Percentiles rank a stretch among this genome's conserved stretches.
Evolutionary conservation across 1,140 invertebrate genomes (phyloP).

Genomic region (Goniozus legneri): DNA sequence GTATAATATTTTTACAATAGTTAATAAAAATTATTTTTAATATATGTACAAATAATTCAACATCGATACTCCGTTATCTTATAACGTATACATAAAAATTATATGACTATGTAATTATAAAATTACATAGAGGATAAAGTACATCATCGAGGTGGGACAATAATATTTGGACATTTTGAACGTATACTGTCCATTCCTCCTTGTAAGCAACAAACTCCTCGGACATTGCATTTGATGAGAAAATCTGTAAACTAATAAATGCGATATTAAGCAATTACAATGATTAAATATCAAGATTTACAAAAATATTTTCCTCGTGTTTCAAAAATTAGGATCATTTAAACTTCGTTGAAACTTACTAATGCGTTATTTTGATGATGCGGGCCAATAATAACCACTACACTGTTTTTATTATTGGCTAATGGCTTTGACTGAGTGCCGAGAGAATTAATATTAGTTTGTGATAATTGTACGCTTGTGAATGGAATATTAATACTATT

Average conservation of each 20-base stretch:
- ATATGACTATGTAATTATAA: no score
- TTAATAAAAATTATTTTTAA: constrained; percentile 2
- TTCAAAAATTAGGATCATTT: not conserved
- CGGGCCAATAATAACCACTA: constrained; percentile 76
- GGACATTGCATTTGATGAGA: constrained; percentile 63
- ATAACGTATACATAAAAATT: no score
- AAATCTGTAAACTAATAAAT: constrained; percentile 65
- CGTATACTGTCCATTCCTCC: constrained; percentile 67
- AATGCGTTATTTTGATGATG: constrained; percentile 71
- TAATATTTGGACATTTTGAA: constrained; percentile 61
- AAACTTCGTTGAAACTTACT: constrained; percentile 57
- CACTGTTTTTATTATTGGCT: constrained; percentile 60
- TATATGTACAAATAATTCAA: constrained; percentile 5
- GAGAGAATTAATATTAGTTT: constrained; percentile 60
- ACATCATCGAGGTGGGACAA: constrained; percentile 39
- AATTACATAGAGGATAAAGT: no score
- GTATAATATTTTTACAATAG: no score
- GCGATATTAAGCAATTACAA: constrained; percentile 1
- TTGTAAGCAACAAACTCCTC: constrained; percentile 69
- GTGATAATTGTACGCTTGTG: constrained; percentile 67
- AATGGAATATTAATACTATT: constrained; percentile 86
- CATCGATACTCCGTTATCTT: no score
- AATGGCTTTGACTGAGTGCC: constrained; percentile 62
- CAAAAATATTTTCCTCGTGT: no score
- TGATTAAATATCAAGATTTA: not conserved